Percentiles rank a stretch among this genome's conserved stretches.
These are phyloP conservation scores for Heteractis magnifica DNA, from an alignment of 92 coral and sea anemone genomes.

Conservation along the genomic window DNA sequence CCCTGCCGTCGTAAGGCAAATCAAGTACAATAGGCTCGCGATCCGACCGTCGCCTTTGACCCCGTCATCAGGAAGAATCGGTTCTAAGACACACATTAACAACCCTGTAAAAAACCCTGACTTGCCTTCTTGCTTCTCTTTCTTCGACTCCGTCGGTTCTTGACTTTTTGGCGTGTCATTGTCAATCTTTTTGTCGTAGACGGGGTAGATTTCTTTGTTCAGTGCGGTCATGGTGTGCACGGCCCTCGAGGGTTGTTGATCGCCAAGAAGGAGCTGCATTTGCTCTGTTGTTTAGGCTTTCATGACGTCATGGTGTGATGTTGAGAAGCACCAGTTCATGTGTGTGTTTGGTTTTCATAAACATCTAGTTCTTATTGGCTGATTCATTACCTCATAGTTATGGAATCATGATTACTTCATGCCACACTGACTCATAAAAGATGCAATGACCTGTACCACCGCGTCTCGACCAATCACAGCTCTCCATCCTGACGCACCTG, in stretches of 20 bases:
- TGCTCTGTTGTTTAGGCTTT: constrained; percentile 52
- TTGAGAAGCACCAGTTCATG: constrained; percentile 46
- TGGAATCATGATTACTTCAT: constrained; percentile 97
- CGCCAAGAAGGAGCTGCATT: constrained; percentile 47
- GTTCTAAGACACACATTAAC: constrained; percentile 78
- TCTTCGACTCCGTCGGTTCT: constrained; percentile 43
- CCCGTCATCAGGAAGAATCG: constrained; percentile 84
- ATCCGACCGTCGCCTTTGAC: constrained; percentile 96
- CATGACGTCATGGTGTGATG: constrained; percentile 70
- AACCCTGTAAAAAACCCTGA: constrained; percentile 46
- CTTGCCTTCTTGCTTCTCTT: constrained; percentile 46
- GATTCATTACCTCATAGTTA: constrained; percentile 78
- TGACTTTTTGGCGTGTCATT: constrained; percentile 44
- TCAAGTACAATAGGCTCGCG: constrained; percentile 87
- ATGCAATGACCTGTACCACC: constrained; percentile 54
- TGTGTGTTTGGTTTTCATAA: constrained; percentile 59
- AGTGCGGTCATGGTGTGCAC: constrained; percentile 56
- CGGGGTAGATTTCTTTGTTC: constrained; percentile 67
- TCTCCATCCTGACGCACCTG: constrained; percentile 21
- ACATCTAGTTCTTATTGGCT: constrained; percentile 79
- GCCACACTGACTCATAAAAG: constrained; percentile 76
- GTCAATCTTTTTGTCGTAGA: constrained; percentile 69
- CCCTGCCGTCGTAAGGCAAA: constrained; percentile 96
- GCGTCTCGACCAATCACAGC: constrained; percentile 54
- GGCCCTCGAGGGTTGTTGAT: constrained; percentile 49